A percentile compares a stretch with the other conserved stretches of the same genome.
phyloP scores from a whole-genome alignment of 2,888 invertebrate species.

The Ceraclea dissimilis region DNA sequence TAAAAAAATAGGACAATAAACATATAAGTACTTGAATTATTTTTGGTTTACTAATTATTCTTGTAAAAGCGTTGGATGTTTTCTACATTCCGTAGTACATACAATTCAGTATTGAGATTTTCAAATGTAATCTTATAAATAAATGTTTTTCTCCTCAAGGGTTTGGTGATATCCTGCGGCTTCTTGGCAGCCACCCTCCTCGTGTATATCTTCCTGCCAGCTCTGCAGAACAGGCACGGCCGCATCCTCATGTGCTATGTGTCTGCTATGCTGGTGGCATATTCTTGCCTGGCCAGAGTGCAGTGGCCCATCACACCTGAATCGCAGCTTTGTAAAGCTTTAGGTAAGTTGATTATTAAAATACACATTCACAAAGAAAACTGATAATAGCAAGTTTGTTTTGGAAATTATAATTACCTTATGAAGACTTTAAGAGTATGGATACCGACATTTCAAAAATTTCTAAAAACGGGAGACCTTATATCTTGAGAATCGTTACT shows the following conservation, averaged over 20 bases:
- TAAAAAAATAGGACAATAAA: too few relatives aligned
- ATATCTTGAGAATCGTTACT: too few relatives aligned
- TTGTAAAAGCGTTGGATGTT: too few relatives aligned
- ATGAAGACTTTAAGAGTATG: too few relatives aligned
- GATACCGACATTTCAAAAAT: too few relatives aligned
- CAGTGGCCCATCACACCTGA: constrained; percentile 40
- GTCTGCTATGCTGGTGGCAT: constrained; percentile 57
- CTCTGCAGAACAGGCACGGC: constrained; percentile 65
- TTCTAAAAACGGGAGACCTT: not conserved
- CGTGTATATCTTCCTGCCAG: constrained; percentile 58
- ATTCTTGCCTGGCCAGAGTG: constrained; percentile 50
- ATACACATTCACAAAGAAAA: too few relatives aligned
- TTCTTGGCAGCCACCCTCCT: constrained; percentile 58
- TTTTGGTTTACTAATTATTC: too few relatives aligned
- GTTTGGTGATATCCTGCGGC: constrained; percentile 53
- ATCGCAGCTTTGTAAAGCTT: constrained; percentile 18
- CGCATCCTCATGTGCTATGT: constrained; percentile 66
- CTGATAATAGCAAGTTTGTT: not conserved
- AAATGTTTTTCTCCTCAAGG: constrained; percentile 30
- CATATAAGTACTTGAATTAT: too few relatives aligned
- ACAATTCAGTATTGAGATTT: too few relatives aligned
- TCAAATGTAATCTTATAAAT: too few relatives aligned
- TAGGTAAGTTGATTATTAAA: constrained; percentile 14
- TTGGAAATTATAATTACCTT: not conserved
- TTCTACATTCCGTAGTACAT: too few relatives aligned